phyloP scores from a whole-genome alignment of 2,888 invertebrate species.

The Microctonus hyperodae region DNA sequence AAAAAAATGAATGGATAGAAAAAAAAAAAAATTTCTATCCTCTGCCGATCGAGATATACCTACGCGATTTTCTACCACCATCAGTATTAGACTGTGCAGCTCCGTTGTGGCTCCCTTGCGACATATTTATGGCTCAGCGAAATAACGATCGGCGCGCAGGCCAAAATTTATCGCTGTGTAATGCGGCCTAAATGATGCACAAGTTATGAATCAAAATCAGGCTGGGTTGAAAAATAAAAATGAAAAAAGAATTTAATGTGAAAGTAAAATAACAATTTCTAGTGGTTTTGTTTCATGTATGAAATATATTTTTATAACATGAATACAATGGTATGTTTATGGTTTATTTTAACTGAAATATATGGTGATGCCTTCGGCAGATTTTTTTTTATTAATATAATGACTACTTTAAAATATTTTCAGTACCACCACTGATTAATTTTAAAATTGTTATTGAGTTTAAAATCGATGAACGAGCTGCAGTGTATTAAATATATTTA shows the following conservation, averaged over 20 bases:
- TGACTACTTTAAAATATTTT: not conserved
- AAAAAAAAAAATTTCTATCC: conserved; percentile 29
- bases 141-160: conserved; percentile 45
- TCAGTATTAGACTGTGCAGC: conserved; percentile 20
- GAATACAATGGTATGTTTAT: not conserved
- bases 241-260: conserved; percentile 18
- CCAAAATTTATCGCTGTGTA: conserved; percentile 51
- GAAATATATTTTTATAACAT: not conserved
- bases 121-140: conserved; percentile 44
- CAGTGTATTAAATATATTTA: conserved; percentile 1
- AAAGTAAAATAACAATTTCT: conserved; percentile 5
- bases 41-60: conserved; percentile 38
- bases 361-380: not conserved
- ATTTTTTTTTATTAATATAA: no score
- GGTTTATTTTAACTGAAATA: not conserved
- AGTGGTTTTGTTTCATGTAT: not conserved
- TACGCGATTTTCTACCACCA: conserved; percentile 38
- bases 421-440: not conserved
- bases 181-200: conserved; percentile 50
- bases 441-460: not conserved
- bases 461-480: not conserved
- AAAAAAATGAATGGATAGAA: conserved; percentile 1
- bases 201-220: conserved; percentile 51
- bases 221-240: conserved; percentile 31
- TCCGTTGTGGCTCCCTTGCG: conserved; percentile 22